phyloP scores from a whole-genome alignment of 2,113 vertebrate species.

The Pygoscelis adeliae region DNA sequence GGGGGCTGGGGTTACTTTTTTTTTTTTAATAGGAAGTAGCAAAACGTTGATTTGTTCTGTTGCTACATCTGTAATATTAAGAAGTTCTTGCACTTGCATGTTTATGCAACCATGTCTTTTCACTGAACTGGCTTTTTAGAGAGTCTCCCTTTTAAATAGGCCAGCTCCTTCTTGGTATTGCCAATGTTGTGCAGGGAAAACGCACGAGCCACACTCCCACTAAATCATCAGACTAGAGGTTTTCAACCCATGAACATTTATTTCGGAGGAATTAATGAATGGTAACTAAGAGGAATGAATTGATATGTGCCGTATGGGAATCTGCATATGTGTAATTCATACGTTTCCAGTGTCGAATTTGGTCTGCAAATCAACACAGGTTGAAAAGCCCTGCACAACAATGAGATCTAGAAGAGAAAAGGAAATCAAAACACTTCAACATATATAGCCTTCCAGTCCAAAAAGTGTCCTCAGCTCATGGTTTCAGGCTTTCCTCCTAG shows the following conservation, averaged over 20 bases:
- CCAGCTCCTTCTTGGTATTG: not conserved
- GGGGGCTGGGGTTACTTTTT: not conserved
- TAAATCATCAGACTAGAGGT: not conserved
- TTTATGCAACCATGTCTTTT: not conserved
- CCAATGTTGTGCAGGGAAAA: not conserved
- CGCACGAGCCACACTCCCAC: not conserved
- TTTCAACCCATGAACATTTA: not conserved
- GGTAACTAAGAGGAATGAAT: not conserved
- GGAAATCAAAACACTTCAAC: not conserved
- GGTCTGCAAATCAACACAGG: not conserved
- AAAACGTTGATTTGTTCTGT: not conserved
- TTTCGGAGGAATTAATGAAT: conserved; percentile 2
- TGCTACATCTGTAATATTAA: not conserved
- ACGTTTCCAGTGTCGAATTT: not conserved
- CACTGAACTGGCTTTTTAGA: not conserved
- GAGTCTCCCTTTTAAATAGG: not conserved
- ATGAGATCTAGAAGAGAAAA: not conserved
- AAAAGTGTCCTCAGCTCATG: not conserved
- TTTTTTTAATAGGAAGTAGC: not conserved
- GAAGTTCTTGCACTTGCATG: not conserved
- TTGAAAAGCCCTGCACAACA: not conserved
- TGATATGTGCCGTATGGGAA: not conserved
- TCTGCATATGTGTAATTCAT: not conserved
- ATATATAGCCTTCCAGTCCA: not conserved
- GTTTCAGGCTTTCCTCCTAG: not conserved